Conservation (phyloP, 2,888 invertebrate species). For the Synergus gifuensis region DNA sequence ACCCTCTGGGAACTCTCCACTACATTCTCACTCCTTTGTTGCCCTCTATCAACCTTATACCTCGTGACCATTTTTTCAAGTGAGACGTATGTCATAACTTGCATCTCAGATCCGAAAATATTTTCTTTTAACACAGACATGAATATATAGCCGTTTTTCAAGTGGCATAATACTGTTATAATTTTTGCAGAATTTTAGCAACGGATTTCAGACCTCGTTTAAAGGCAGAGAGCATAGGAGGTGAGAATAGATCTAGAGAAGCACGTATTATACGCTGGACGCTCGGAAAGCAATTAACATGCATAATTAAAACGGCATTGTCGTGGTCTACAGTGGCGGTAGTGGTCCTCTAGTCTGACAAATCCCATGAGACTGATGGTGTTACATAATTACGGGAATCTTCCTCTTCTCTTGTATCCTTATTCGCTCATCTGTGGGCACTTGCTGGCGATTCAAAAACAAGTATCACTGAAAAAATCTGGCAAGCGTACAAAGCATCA, state of each 20-base stretch:
- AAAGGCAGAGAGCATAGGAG: not conserved
- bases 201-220: not conserved
- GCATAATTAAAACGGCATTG: conserved; percentile 75
- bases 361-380: conserved; percentile 68
- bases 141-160: no score
- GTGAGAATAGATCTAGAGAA: conserved; percentile 67
- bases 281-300: conserved; percentile 72
- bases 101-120: no score
- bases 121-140: no score
- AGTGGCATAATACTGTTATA: not conserved
- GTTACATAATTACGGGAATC: conserved; percentile 71
- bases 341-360: conserved; percentile 66
- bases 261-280: conserved; percentile 61
- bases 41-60: conserved; percentile 2
- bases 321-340: conserved; percentile 64
- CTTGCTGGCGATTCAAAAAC: conserved; percentile 44
- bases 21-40: conserved; percentile 6
- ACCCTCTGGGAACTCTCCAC: conserved; percentile 18
- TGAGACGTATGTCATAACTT: not conserved
- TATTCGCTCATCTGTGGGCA: not conserved
- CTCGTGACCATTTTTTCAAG: conserved; percentile 37
- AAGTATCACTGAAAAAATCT: conserved; percentile 58
- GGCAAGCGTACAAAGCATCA: conserved; percentile 49
- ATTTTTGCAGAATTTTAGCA: not conserved
- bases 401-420: conserved; percentile 51